A percentile compares a stretch with the other conserved stretches of the same genome.
These are phyloP conservation scores for Lethenteron reissneri DNA, from an alignment of 2,113 vertebrate species.

Conservation along the genomic window DNA sequence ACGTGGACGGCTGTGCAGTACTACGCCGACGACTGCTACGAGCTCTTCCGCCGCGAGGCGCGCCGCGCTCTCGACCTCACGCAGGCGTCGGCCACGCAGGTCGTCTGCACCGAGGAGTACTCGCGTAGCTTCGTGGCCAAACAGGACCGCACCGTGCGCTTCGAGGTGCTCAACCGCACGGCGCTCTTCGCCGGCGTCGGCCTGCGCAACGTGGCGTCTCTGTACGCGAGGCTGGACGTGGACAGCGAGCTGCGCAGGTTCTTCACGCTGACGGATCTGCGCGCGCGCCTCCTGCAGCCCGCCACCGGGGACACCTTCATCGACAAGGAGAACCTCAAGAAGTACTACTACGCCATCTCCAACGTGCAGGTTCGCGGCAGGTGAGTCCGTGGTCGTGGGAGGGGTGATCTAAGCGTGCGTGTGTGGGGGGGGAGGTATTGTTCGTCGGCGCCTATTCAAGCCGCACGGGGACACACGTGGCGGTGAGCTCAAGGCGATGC, in stretches of 20 bases:
- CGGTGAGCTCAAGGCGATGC: no score
- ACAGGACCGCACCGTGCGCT: not conserved
- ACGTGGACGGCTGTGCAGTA: not conserved
- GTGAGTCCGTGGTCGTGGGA: not conserved
- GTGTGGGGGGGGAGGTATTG: no score
- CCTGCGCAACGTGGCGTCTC: not conserved
- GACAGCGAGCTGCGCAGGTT: not conserved
- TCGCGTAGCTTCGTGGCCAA: not conserved
- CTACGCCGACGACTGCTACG: not conserved
- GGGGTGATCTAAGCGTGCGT: no score
- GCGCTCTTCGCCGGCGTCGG: not conserved
- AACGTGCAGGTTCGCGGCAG: conserved; percentile 1
- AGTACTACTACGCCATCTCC: not conserved
- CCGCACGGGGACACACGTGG: no score
- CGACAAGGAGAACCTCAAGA: conserved; percentile 1
- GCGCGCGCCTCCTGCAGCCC: not conserved
- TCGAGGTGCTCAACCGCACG: not conserved
- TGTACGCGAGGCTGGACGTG: not conserved
- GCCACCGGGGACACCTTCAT: not conserved
- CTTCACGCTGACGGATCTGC: conserved; percentile 1
- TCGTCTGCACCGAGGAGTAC: conserved; percentile 3
- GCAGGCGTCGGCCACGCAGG: not conserved
- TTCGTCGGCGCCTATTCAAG: no score
- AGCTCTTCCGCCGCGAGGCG: not conserved
- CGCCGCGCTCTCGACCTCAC: not conserved